Conservation (phyloP, 2,797 vertebrate genomes). For the Anniella stebbinsi region DNA sequence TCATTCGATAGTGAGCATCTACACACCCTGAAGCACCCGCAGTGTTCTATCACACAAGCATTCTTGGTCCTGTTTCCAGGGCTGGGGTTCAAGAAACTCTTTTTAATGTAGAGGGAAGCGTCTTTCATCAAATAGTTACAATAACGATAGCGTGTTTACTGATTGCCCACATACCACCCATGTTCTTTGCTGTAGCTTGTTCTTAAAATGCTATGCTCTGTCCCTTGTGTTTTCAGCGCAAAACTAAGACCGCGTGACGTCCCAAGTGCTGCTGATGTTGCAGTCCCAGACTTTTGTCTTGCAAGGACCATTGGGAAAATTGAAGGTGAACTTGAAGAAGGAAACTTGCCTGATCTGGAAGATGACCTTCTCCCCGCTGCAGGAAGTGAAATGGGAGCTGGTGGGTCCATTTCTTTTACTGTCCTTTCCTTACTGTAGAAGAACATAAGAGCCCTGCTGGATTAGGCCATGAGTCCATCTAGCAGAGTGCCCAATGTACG, state of each 20-base stretch:
- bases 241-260: slow-evolving; percentile 75
- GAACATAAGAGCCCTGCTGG: too few relatives aligned
- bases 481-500: too few relatives aligned
- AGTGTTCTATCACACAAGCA: not conserved
- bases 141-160: not conserved
- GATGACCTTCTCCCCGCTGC: slow-evolving; percentile 78
- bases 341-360: slow-evolving; percentile 67
- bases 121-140: not conserved
- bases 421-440: slow-evolving; percentile 22
- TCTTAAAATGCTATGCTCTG: not conserved
- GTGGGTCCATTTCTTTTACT: slow-evolving; percentile 70
- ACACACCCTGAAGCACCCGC: too few relatives aligned
- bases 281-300: slow-evolving; percentile 83
- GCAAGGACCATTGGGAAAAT: slow-evolving; percentile 83
- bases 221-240: slow-evolving; percentile 62
- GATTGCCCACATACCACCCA: too few relatives aligned
- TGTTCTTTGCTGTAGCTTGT: not conserved
- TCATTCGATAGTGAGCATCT: not conserved
- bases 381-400: slow-evolving; percentile 84
- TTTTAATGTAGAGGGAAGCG: not conserved
- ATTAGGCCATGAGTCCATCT: too few relatives aligned
- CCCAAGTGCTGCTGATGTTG: slow-evolving; percentile 72
- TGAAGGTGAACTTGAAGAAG: slow-evolving; percentile 85
- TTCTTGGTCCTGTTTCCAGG: not conserved
- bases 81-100: not conserved